Evolutionary conservation across 2,888 invertebrate genomes (phyloP).

Genomic region (Orgyia antiqua): DNA sequence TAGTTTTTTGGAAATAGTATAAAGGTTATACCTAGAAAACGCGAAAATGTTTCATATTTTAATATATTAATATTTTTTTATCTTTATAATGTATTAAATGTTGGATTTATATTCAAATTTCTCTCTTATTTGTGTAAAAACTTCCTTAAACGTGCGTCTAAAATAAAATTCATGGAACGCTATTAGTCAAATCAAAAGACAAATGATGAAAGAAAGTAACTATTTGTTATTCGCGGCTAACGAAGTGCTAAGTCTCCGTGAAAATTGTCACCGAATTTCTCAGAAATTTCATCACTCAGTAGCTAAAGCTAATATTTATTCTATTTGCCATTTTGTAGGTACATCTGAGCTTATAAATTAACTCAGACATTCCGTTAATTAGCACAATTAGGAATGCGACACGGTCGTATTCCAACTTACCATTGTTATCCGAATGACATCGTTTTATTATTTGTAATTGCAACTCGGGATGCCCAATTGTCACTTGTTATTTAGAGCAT

Average conservation of each 20-base stretch:
- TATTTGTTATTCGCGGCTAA: constrained; percentile 14
- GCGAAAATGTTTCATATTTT: not conserved
- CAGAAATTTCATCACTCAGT: constrained; percentile 9
- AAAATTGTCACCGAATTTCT: constrained; percentile 2
- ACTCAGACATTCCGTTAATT: constrained; percentile 57
- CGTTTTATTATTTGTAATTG: constrained; percentile 35
- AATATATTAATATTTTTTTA: no score
- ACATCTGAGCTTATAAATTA: constrained; percentile 48
- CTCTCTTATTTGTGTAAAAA: no score
- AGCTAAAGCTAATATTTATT: constrained; percentile 16
- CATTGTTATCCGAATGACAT: constrained; percentile 32
- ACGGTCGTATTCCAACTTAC: constrained; percentile 49
- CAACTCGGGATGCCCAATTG: constrained; percentile 18
- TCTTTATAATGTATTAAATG: no score
- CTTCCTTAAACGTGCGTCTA: no score
- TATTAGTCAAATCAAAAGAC: constrained; percentile 13
- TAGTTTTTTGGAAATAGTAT: no score
- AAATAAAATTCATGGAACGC: constrained; percentile 3
- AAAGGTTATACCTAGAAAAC: not conserved
- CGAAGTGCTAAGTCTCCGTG: constrained; percentile 9
- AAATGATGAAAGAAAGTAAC: constrained; percentile 19
- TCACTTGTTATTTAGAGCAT: constrained; percentile 37
- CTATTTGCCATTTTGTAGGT: constrained; percentile 21
- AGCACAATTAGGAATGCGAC: constrained; percentile 54
- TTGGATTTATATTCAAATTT: no score